A percentile compares a stretch with the other conserved stretches of the same genome.
These are phyloP conservation scores for Phymanthus crucifer DNA, from an alignment of 92 coral and sea anemone genomes.

Conservation along the genomic window DNA sequence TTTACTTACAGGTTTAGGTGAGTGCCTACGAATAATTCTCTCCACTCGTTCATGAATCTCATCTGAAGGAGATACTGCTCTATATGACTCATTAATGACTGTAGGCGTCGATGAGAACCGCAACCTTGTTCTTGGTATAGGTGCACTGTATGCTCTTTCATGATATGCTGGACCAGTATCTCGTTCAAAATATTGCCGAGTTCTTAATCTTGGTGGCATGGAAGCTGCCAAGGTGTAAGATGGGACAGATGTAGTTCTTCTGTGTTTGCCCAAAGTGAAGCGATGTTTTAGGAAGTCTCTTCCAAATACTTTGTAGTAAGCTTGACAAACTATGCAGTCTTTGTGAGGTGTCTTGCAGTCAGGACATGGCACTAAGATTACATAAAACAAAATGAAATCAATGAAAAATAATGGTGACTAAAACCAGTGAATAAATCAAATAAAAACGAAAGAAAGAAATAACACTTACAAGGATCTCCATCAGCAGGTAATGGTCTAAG, in stretches of 20 bases:
- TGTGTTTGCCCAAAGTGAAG: conserved; percentile 66
- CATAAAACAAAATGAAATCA: background rate
- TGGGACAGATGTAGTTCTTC: conserved; percentile 76
- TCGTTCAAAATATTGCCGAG: conserved; percentile 59
- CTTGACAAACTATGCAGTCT: conserved; percentile 95
- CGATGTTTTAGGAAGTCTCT: conserved; percentile 85
- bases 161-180: conserved; percentile 77
- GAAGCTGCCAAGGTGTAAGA: conserved; percentile 62
- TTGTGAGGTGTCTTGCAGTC: conserved; percentile 91
- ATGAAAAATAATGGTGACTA: background rate
- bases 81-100: conserved; percentile 47
- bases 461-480: conserved; percentile 88
- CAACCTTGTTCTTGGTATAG: conserved; percentile 68
- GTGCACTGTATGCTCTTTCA: conserved; percentile 92
- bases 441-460: background rate
- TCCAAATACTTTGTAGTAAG: conserved; percentile 93
- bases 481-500: conserved; percentile 70
- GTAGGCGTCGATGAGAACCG: conserved; percentile 54
- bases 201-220: conserved; percentile 60
- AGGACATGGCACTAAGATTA: conserved; percentile 74
- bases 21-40: conserved; percentile 43
- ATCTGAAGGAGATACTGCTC: conserved; percentile 56
- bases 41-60: conserved; percentile 83
- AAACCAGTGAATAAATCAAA: too few species aligned
- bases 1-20: conserved; percentile 57